Percentiles rank a stretch among this genome's conserved stretches.
Conservation (phyloP, 2,888 invertebrate genomes). For the Xanthorhoe designata region DNA sequence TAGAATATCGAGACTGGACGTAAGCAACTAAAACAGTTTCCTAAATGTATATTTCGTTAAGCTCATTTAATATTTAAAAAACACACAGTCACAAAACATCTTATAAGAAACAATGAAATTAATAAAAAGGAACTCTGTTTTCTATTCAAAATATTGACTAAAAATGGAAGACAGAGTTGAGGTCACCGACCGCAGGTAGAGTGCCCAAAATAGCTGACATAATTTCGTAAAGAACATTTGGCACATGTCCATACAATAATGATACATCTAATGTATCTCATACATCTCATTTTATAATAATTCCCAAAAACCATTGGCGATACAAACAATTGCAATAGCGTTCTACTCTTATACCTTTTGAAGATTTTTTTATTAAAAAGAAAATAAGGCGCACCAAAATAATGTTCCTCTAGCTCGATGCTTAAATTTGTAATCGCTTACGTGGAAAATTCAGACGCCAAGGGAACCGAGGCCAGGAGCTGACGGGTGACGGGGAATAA, state of each 20-base stretch:
- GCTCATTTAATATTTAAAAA: too few relatives aligned
- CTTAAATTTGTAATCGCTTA: constrained; percentile 58
- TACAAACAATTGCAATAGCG: not conserved
- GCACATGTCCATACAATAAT: not conserved
- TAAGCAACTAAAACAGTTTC: too few relatives aligned
- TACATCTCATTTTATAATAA: not conserved
- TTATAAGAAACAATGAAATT: too few relatives aligned
- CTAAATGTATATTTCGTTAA: too few relatives aligned
- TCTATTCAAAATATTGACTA: too few relatives aligned
- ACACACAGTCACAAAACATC: too few relatives aligned
- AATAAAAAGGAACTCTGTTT: too few relatives aligned
- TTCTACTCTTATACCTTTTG: not conserved
- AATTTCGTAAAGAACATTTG: not conserved
- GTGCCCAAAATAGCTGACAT: too few relatives aligned
- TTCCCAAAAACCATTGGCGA: too few relatives aligned
- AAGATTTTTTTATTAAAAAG: not conserved
- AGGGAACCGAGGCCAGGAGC: constrained; percentile 6
- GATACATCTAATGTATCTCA: not conserved
- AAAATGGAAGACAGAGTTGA: too few relatives aligned
- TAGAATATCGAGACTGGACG: too few relatives aligned
- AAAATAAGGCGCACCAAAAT: not conserved
- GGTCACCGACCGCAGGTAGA: too few relatives aligned
- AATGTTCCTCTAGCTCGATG: constrained; percentile 21
- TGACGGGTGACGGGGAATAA: constrained; percentile 28
- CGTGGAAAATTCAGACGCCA: constrained; percentile 52